phyloP scores from a whole-genome alignment of 2,888 invertebrate genomes.

The Melangyna quadrimaculata region DNA sequence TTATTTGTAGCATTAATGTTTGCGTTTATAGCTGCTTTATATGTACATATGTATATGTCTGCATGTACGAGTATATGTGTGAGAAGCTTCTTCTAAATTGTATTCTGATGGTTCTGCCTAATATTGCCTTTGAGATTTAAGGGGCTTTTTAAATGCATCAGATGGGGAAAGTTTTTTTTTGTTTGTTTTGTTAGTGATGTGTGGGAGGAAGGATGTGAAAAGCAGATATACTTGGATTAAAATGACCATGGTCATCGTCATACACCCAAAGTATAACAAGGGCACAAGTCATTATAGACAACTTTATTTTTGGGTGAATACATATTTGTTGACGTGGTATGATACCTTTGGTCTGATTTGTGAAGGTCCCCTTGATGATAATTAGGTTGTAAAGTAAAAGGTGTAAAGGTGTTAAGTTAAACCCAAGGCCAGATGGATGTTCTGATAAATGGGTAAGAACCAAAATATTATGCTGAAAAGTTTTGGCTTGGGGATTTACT shows the following conservation, averaged over 20 bases:
- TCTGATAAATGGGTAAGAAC: slow-evolving; percentile 39
- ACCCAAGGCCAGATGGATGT: slow-evolving; percentile 21
- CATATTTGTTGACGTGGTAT: neutral
- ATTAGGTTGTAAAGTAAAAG: slow-evolving; percentile 20
- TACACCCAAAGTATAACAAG: neutral
- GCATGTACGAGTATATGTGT: too few relatives aligned
- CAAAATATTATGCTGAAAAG: slow-evolving; percentile 39
- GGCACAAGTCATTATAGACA: slow-evolving; percentile 38
- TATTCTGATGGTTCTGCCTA: neutral
- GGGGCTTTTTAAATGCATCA: slow-evolving; percentile 50
- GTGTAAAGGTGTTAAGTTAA: slow-evolving; percentile 55
- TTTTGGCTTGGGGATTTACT: slow-evolving; percentile 25
- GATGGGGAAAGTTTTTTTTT: slow-evolving; percentile 35
- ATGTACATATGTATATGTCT: neutral
- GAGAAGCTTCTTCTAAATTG: neutral
- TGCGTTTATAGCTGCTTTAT: slow-evolving; percentile 55
- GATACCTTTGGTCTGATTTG: neutral
- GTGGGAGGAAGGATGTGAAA: neutral
- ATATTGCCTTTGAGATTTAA: slow-evolving; percentile 41
- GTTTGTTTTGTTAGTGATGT: slow-evolving; percentile 12
- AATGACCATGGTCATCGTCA: slow-evolving; percentile 33
- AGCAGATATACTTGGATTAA: neutral
- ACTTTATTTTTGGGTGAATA: neutral
- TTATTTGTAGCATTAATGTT: slow-evolving; percentile 61
- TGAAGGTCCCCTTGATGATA: slow-evolving; percentile 9